These are phyloP conservation scores for Leuciscus idus DNA, from an alignment of 2,113 vertebrate genomes.

Conservation along the genomic window DNA sequence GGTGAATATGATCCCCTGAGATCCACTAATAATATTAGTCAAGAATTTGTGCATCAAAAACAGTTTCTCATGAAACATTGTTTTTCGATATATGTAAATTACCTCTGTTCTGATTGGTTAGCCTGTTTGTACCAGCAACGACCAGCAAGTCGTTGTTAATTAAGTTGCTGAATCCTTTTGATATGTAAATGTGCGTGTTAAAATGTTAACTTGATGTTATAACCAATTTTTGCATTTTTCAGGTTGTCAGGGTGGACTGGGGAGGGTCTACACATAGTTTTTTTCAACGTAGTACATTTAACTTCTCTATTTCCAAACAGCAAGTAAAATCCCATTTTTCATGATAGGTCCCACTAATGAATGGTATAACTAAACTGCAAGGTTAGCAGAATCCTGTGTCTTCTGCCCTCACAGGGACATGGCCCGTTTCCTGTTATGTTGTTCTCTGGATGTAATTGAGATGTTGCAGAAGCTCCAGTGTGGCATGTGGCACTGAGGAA, in stretches of 20 bases:
- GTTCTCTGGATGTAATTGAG: constrained; percentile 58
- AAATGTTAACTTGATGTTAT: neutral
- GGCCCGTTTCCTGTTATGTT: constrained; percentile 61
- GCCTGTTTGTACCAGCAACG: neutral
- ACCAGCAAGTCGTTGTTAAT: neutral
- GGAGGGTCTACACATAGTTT: neutral
- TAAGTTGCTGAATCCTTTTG: neutral
- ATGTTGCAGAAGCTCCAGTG: constrained; percentile 58
- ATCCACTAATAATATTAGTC: neutral
- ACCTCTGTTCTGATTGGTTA: constrained; percentile 3
- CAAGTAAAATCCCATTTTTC: neutral
- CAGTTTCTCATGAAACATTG: neutral
- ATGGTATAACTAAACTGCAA: constrained; percentile 9
- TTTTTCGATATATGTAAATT: neutral
- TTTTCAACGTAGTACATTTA: neutral
- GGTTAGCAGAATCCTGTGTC: constrained; percentile 11
- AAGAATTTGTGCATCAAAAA: neutral
- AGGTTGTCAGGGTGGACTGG: neutral
- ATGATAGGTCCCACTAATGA: neutral
- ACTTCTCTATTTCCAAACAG: neutral
- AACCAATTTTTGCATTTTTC: neutral
- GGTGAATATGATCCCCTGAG: neutral
- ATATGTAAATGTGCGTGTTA: neutral
- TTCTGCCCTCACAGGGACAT: neutral
- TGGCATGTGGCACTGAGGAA: constrained; percentile 56